phyloP scores from a whole-genome alignment of 2,113 vertebrate genomes.

The Leptocoma aspasia region DNA sequence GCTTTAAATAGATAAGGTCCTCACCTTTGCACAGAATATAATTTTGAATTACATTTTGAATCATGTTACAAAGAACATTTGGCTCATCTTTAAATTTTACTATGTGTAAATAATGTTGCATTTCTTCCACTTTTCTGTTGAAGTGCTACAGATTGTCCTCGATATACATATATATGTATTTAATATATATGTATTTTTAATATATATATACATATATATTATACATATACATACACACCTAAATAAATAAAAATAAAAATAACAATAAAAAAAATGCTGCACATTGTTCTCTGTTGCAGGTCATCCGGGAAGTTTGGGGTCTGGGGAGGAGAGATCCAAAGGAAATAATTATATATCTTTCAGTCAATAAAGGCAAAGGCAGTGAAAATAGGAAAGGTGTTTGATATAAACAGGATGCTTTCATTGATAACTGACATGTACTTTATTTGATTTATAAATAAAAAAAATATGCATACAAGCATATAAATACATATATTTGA shows the following conservation, averaged over 20 bases:
- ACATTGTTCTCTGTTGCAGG: neutral
- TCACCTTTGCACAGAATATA: neutral
- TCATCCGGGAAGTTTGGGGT: neutral
- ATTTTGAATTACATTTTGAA: neutral
- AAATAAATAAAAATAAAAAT: neutral
- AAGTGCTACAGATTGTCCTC: neutral
- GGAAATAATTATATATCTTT: neutral
- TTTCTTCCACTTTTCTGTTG: neutral
- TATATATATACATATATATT: too few relatives aligned
- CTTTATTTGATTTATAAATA: neutral
- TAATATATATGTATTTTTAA: neutral
- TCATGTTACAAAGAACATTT: neutral
- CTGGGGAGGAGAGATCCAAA: neutral
- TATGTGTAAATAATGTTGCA: neutral
- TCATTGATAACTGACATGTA: neutral
- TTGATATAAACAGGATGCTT: neutral
- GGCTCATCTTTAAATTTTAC: neutral
- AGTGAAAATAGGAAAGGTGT: neutral
- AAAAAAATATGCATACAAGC: neutral
- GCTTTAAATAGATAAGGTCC: neutral
- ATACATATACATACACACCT: fast-evolving
- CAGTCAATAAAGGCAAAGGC: neutral
- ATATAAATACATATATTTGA: neutral
- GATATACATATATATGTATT: neutral
- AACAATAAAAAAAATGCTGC: neutral